Conservation (phyloP, 2,113 vertebrate genomes). For the Lophochroa leadbeateri region DNA sequence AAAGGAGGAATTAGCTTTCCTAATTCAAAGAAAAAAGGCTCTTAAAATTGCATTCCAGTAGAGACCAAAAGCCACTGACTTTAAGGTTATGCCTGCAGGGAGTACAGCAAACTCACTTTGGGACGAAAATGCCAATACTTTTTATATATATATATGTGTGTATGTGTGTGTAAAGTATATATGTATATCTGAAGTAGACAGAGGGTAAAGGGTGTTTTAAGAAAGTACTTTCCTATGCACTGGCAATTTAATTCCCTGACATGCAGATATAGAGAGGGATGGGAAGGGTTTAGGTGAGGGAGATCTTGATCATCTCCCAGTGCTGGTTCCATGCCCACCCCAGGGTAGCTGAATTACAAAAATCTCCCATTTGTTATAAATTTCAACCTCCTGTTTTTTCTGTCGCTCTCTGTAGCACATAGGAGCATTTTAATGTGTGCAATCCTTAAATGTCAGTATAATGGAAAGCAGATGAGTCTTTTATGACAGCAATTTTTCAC, state of each 20-base stretch:
- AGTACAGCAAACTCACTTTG: neutral
- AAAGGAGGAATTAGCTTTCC: neutral
- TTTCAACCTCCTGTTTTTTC: neutral
- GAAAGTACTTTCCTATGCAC: neutral
- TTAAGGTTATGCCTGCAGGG: neutral
- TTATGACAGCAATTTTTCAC: conserved; percentile 18
- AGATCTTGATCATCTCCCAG: neutral
- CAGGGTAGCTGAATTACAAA: neutral
- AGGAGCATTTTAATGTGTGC: neutral
- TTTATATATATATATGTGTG: too few relatives aligned
- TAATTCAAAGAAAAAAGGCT: neutral
- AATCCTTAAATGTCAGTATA: neutral
- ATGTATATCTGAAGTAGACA: neutral
- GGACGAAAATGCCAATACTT: neutral
- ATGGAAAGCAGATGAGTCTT: conserved; percentile 11
- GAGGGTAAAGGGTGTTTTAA: neutral
- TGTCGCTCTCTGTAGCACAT: neutral
- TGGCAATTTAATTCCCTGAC: neutral
- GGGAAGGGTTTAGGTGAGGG: neutral
- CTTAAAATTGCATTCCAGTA: neutral
- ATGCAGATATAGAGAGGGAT: neutral
- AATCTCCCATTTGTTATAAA: neutral
- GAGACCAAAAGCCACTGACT: neutral
- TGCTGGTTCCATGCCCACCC: neutral
- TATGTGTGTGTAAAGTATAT: too few relatives aligned